Base-by-base conservation (phyloP, 2,113 vertebrate genomes). In the Podarcis muralis region DNA sequence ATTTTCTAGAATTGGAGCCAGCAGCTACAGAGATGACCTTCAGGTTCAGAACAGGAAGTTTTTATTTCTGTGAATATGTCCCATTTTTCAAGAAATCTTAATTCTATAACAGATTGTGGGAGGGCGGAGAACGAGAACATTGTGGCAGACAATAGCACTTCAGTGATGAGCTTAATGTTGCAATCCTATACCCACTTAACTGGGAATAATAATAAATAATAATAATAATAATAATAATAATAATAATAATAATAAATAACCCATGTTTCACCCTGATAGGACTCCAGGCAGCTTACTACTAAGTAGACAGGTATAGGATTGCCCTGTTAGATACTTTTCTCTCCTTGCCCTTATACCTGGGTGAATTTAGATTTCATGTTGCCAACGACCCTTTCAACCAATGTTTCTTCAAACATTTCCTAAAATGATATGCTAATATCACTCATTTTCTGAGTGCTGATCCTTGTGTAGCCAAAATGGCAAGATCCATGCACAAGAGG, bases 1-100 rank as follows among this genome's bases (percentile, higher is more conserved):
- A 90, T 90, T 86, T 90, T 32, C 72, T 86, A 57, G 72, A 57
- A 77, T 37, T 57, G 32, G 62, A 82, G 57, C 48, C 40, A 81
- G 4, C 18, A 76, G 72, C n/a, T 5, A 59, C 79, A 32, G 69
- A 76, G 62, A 6, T 90, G 62, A 37, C 88, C 85, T 90, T 80
- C 35, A 16, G 79, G 48, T 78, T 59, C 62, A 66, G n/a, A 57
- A 40, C 35, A 88, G 32, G 25, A 68, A 53, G 62, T 82, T 86
- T 75, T 53, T 66, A 77, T 25, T 86, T 68, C 84, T 77, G 20
- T 53, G 82, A 65, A 84, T 72, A 62, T 37, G 35, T 35, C 82
- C 40, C 37, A 77, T 53, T 77, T 83, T 83, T 22, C 40, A 53
- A 71, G 18, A 57, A 18, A 40, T 59, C 53, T 75, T 59, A 83